Base-by-base conservation (phyloP, 1,140 invertebrate species). In the Proctacanthus coquilletti region DNA sequence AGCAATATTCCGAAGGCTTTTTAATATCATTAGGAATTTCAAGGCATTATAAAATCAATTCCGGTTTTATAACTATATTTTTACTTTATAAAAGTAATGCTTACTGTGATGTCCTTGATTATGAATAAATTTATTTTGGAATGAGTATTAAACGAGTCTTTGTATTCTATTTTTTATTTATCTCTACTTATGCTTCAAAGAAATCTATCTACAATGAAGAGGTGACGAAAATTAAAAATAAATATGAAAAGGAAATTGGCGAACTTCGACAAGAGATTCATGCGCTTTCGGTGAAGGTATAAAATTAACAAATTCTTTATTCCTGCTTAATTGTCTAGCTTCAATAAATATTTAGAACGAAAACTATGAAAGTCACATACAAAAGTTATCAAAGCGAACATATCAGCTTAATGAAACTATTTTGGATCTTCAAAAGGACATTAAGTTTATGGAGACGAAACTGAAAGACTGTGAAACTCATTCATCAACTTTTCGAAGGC, bases 201-300 rank as follows among this genome's bases (percentile, higher is more conserved):
- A 50, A 64, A 27, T 48, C 53, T 21, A 39, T 66, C 11, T 66
- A 64, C 33, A 56, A 52, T 40, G 56, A 61, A 34, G 63, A 67
- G 47, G 45, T 63, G n/a, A 53, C 53, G 4, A 64, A 63, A 42
- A 59, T 64, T 48, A 60, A 57, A 40, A 45, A 48, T 18, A 65
- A 64, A 46, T 51, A 57, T 41, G 56, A 60, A 38, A 47, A 50
- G n/a, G 52, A 59, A 41, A 35, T 41, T 15, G 33, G 40, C 6
- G 45, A 10, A 6, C 20, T 36, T 21, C 45, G 45, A 25, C 31
- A 32, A 14, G 49, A 56, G 40, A 33, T 53, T 21, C 49, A 53
- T 14, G 37, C 39, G 13, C 21, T 51, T 0, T 40, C 13, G 5
- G 34, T 38, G 1, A 53, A 58, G 53, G 56, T 59, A 38, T 45